phyloP scores from a whole-genome alignment of 2,888 invertebrate genomes.

The Stictocephala bisonia region DNA sequence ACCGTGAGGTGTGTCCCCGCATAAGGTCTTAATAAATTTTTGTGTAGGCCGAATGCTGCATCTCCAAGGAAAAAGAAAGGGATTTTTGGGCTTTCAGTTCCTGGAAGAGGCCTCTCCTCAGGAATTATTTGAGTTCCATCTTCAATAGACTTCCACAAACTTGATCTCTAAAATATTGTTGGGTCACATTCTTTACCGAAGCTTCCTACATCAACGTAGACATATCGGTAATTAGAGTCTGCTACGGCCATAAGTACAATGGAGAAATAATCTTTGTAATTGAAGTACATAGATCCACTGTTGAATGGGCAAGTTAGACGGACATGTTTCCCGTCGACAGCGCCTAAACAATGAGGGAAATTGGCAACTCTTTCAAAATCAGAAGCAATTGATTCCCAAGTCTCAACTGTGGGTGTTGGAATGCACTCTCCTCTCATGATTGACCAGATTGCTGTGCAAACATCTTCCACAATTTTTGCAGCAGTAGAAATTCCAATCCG shows the following conservation, averaged over 20 bases:
- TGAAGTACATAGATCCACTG: conserved; percentile 15
- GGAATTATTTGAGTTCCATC: conserved; percentile 52
- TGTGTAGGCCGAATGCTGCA: conserved; percentile 59
- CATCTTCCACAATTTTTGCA: background rate
- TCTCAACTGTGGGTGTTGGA: background rate
- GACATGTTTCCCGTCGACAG: background rate
- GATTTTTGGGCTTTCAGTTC: background rate
- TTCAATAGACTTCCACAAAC: background rate
- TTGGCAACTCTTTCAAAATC: background rate
- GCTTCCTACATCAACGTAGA: conserved; percentile 1
- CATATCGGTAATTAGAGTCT: background rate
- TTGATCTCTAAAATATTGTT: background rate
- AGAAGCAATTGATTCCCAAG: conserved; percentile 1
- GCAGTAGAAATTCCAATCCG: background rate
- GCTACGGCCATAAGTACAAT: conserved; percentile 1
- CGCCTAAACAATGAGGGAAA: background rate
- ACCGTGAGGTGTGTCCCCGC: conserved; percentile 51
- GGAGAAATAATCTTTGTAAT: conserved; percentile 7
- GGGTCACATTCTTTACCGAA: background rate
- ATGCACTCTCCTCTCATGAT: background rate
- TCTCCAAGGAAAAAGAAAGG: conserved; percentile 60
- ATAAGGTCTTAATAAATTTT: conserved; percentile 55
- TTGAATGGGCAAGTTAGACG: conserved; percentile 4
- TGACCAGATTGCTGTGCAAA: background rate
- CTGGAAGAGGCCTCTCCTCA: conserved; percentile 1